Percentiles rank a stretch among this genome's conserved stretches.
phyloP scores from a whole-genome alignment of 2,797 vertebrate genomes.

The Coreius guichenoti region DNA sequence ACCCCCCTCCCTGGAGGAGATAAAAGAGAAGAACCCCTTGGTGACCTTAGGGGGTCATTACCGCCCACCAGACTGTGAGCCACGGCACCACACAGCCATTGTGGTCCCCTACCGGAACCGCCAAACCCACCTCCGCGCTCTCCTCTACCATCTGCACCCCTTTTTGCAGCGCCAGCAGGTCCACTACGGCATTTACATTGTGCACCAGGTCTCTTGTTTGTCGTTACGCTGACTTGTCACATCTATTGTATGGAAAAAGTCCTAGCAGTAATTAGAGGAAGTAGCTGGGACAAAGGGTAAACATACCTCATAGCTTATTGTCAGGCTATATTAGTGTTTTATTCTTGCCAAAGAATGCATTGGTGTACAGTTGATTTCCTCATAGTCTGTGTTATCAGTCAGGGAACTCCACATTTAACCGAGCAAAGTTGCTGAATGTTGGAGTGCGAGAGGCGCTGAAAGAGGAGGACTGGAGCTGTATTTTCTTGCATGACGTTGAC shows the following conservation, averaged over 20 bases:
- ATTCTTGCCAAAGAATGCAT: slow-evolving; percentile 8
- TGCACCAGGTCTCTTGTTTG: slow-evolving; percentile 89
- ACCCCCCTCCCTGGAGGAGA: slow-evolving; percentile 84
- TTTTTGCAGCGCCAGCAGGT: slow-evolving; percentile 96
- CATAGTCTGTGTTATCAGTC: slow-evolving; percentile 74
- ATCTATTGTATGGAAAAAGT: slow-evolving; percentile 21
- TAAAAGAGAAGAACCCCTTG: slow-evolving; percentile 85
- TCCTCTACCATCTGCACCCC: slow-evolving; percentile 95
- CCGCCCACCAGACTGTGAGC: slow-evolving; percentile 84
- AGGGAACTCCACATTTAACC: slow-evolving; percentile 92
- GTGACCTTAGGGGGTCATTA: slow-evolving; percentile 87
- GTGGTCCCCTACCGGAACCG: slow-evolving; percentile 93
- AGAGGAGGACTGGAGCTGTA: slow-evolving; percentile 94
- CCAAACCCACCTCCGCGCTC: slow-evolving; percentile 87
- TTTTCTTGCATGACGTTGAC: slow-evolving; percentile 94
- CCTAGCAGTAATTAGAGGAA: slow-evolving; percentile 16
- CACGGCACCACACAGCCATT: slow-evolving; percentile 88
- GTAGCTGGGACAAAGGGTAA: slow-evolving; percentile 20
- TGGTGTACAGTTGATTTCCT: slow-evolving; percentile 29
- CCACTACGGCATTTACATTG: slow-evolving; percentile 94
- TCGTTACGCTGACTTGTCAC: slow-evolving; percentile 23
- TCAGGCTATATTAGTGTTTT: background rate
- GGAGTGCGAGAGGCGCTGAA: slow-evolving; percentile 92
- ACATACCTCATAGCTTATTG: slow-evolving; percentile 19
- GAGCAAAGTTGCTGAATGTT: slow-evolving; percentile 94